Conservation (phyloP, 2,113 vertebrate genomes). For the Colinus virginianus region DNA sequence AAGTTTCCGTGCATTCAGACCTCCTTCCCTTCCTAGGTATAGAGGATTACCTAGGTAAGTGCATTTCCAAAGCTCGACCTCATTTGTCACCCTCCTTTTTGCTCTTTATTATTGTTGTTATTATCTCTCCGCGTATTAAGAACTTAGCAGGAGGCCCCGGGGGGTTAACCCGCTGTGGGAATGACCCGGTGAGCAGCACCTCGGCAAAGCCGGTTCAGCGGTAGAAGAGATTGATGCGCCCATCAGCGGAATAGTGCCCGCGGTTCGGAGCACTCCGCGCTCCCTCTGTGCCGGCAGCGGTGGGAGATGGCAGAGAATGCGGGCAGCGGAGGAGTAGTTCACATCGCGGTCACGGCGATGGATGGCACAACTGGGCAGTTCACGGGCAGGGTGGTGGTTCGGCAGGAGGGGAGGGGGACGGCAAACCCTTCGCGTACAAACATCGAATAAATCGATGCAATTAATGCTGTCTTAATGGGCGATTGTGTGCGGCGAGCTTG, state of each 20-base stretch:
- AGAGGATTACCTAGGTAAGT: slow-evolving; percentile 20
- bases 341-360: not conserved
- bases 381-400: not conserved
- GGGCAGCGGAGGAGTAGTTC: not conserved
- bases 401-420: not conserved
- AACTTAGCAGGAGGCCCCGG: not conserved
- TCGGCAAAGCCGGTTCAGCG: not conserved
- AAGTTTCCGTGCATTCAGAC: slow-evolving; percentile 68
- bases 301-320: not conserved
- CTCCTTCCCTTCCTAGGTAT: not conserved
- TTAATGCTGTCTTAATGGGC: not conserved
- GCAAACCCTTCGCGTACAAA: not conserved
- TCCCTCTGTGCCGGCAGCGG: not conserved
- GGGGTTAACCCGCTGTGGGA: not conserved
- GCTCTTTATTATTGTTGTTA: not conserved
- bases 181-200: not conserved
- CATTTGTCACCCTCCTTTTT: not conserved
- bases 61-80: not conserved
- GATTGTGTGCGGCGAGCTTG: not conserved
- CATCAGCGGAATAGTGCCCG: not conserved
- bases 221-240: not conserved
- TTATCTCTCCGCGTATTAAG: not conserved
- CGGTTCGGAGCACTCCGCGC: not conserved
- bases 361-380: not conserved
- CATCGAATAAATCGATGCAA: slow-evolving; percentile 30